phyloP scores from a whole-genome alignment of 2,113 vertebrate species.

The Puma concolor region DNA sequence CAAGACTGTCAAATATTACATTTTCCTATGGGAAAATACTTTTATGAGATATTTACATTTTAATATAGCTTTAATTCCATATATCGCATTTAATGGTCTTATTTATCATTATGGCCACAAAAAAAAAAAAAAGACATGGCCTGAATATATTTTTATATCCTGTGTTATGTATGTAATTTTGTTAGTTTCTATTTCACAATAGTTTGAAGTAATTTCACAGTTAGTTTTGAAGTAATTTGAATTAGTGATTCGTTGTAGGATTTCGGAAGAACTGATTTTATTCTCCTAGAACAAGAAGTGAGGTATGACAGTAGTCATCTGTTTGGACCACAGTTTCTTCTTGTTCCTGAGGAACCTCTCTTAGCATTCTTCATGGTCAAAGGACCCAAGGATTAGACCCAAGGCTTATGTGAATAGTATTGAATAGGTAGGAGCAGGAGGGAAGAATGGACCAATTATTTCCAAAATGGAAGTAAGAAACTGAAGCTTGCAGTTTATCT shows the following conservation, averaged over 20 bases:
- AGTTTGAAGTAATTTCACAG: neutral
- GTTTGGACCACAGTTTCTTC: conserved; percentile 48
- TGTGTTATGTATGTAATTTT: neutral
- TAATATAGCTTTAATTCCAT: neutral
- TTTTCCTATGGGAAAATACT: conserved; percentile 26
- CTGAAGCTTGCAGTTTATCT: conserved; percentile 9
- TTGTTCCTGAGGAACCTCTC: conserved; percentile 62
- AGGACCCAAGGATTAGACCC: conserved; percentile 73
- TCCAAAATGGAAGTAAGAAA: conserved; percentile 28
- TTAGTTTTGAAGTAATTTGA: conserved; percentile 28
- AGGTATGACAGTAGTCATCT: conserved; percentile 61
- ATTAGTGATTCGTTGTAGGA: neutral
- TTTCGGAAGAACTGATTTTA: conserved; percentile 64
- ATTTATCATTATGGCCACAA: neutral
- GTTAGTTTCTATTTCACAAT: neutral
- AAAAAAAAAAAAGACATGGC: neutral
- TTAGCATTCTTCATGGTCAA: conserved; percentile 33
- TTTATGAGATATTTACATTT: conserved; percentile 12
- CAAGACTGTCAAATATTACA: neutral
- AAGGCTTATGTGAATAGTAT: conserved; percentile 55
- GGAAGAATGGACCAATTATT: conserved; percentile 57
- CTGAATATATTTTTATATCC: neutral
- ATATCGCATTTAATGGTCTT: neutral
- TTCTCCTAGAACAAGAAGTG: conserved; percentile 66
- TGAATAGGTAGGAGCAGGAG: conserved; percentile 9